Evolutionary conservation across 2,888 invertebrate species (phyloP), one percentile per base, ranked within the genome.

Genomic region (Drosophila mercatorum): DNA sequence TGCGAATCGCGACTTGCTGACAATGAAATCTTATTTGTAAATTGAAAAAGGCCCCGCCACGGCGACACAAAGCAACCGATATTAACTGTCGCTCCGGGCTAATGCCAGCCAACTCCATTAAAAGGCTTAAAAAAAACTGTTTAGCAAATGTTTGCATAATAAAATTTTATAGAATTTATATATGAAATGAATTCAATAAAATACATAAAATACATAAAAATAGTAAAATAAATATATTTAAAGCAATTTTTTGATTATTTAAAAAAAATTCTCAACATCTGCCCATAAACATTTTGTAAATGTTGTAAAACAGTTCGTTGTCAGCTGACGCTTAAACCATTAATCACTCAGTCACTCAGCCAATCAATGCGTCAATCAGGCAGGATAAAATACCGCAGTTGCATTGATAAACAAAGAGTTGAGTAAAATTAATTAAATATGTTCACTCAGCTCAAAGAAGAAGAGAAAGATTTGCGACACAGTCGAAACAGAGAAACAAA

Each of bases 11-110:
- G 74, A 70, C 78, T 65, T 80, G 84, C 84, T 79, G 83, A 87
- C 81, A 87, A 57, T 64, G 70, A 79, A 82, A 68, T 68, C 66
- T 81, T 79, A 79, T 86, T 81, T 74, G 68, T 47, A 83, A 83
- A 79, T 79, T 81, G 82, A 81, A 86, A 73, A 73, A 60, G 62
- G 26, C 34, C 31, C 58, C 62, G 41, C 22, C 47, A 26, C 17
- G 62, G 47, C 64, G 49, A 51, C 57, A 53, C 60, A 46, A 38
- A 14, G 12, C 47, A 28, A 5, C 26, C 49, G 53, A 46, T 57
- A 65, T 72, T 76, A 65, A 63, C 41, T 64, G 56, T 14, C 53
- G 41, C 38, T 17, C 17, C 17, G 53, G 53, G 26, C 17, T 5
- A 60, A 53, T 14, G 38, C 43, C n/a, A 6, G 0, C 11, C 12